Conservation (phyloP, 1,140 invertebrate genomes). For the Anastrepha ludens region DNA sequence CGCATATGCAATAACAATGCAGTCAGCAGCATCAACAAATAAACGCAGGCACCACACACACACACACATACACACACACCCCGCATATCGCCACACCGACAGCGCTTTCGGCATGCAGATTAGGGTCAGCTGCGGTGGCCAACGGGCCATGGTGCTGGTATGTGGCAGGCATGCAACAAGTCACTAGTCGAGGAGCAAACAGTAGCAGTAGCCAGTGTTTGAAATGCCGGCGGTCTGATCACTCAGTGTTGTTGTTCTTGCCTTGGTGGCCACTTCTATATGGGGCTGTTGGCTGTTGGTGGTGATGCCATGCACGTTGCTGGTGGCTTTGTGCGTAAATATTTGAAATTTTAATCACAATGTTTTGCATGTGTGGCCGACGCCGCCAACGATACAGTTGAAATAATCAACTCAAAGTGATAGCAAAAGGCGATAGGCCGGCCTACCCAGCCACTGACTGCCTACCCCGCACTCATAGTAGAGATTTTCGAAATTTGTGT, state of each 20-base stretch:
- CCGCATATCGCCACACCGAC: not conserved
- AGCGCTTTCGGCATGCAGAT: slow-evolving; percentile 36
- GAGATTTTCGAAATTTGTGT: not conserved
- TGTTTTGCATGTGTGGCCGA: not conserved
- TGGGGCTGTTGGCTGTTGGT: not conserved
- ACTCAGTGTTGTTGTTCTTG: not conserved
- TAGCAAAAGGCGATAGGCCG: not conserved
- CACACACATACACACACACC: too few species aligned
- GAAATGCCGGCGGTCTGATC: slow-evolving; percentile 27
- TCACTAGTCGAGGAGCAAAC: not conserved
- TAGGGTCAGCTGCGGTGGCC: slow-evolving; percentile 37
- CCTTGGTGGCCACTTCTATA: not conserved
- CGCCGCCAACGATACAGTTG: not conserved
- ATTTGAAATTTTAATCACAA: not conserved
- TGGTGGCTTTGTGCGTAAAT: not conserved
- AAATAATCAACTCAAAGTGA: not conserved
- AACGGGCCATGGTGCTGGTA: not conserved
- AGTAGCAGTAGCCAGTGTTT: slow-evolving; percentile 7
- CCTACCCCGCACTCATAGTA: too few species aligned
- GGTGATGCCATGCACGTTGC: not conserved
- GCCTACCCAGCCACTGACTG: too few species aligned
- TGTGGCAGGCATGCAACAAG: slow-evolving; percentile 16
- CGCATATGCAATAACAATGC: not conserved
- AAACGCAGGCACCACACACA: not conserved
- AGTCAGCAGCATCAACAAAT: not conserved